A percentile compares a stretch with the other conserved stretches of the same genome.
Conservation (phyloP, 2,888 invertebrate species). For the Auanema freiburgensis region DNA sequence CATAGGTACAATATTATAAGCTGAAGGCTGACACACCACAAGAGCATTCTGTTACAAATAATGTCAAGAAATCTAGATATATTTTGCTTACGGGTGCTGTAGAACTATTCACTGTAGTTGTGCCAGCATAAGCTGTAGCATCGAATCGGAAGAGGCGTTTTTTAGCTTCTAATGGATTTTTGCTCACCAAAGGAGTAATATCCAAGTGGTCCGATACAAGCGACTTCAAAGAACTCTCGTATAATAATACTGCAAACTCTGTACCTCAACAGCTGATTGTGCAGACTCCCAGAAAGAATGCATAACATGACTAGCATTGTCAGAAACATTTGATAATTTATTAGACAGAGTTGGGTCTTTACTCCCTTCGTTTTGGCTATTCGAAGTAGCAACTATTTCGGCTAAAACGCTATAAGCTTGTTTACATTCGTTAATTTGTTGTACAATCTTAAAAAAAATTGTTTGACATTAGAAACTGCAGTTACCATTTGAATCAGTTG, state of each 20-base stretch:
- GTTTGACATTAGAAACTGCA: background rate
- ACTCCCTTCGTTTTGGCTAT: background rate
- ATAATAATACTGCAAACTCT: slow-evolving; percentile 32
- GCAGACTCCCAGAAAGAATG: slow-evolving; percentile 52
- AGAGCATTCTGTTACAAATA: slow-evolving; percentile 37
- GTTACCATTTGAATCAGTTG: slow-evolving; percentile 52
- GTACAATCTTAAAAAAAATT: slow-evolving; percentile 27
- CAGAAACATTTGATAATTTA: background rate
- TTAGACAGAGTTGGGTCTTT: background rate
- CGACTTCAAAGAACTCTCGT: slow-evolving; percentile 11
- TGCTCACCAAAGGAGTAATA: slow-evolving; percentile 41
- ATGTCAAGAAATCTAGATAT: background rate
- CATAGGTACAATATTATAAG: slow-evolving; percentile 72
- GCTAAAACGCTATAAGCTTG: slow-evolving; percentile 34
- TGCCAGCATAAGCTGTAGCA: slow-evolving; percentile 46
- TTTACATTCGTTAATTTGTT: slow-evolving; percentile 41
- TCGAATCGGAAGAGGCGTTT: slow-evolving; percentile 54
- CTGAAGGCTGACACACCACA: slow-evolving; percentile 71
- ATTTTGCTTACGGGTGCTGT: slow-evolving; percentile 23
- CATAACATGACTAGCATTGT: slow-evolving; percentile 8
- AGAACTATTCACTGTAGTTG: slow-evolving; percentile 26
- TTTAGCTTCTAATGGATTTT: slow-evolving; percentile 22
- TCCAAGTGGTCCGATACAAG: slow-evolving; percentile 57
- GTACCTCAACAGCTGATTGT: too few species aligned
- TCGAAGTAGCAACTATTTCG: slow-evolving; percentile 23